Conservation (phyloP, 1,140 invertebrate genomes). For the Drosophila busckii region DNA sequence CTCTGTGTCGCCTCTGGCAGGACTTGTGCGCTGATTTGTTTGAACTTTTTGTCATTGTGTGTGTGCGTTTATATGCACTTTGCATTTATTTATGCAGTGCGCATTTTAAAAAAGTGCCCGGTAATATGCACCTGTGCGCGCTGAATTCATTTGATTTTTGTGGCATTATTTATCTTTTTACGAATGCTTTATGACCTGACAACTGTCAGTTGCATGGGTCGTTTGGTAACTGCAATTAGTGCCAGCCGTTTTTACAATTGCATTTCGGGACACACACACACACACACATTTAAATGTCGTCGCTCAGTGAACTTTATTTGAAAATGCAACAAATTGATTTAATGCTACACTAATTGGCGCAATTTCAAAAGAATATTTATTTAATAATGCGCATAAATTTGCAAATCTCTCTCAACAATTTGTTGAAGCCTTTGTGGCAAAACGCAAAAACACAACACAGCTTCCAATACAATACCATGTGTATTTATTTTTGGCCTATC, state of each 20-base stretch:
- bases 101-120: too few relatives aligned
- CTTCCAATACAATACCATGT: too few relatives aligned
- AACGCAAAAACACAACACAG: conserved; percentile 3
- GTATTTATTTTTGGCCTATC: too few relatives aligned
- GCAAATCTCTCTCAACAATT: conserved; percentile 21
- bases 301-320: too few relatives aligned
- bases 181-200: conserved; percentile 48
- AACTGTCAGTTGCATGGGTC: conserved; percentile 36
- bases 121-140: conserved; percentile 47
- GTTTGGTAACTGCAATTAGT: conserved; percentile 45
- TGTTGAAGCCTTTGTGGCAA: conserved; percentile 24
- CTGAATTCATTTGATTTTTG: conserved; percentile 35
- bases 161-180: neutral
- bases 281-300: too few relatives aligned
- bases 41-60: conserved; percentile 11
- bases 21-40: conserved; percentile 24
- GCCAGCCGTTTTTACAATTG: conserved; percentile 14
- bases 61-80: conserved; percentile 25
- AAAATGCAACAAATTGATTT: conserved; percentile 44
- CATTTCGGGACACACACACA: too few relatives aligned
- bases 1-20: neutral
- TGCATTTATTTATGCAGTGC: conserved; percentile 15
- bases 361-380: too few relatives aligned
- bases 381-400: conserved; percentile 11
- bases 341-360: conserved; percentile 47